phyloP scores from a whole-genome alignment of 2,797 vertebrate species.

The Cyclura pinguis region DNA sequence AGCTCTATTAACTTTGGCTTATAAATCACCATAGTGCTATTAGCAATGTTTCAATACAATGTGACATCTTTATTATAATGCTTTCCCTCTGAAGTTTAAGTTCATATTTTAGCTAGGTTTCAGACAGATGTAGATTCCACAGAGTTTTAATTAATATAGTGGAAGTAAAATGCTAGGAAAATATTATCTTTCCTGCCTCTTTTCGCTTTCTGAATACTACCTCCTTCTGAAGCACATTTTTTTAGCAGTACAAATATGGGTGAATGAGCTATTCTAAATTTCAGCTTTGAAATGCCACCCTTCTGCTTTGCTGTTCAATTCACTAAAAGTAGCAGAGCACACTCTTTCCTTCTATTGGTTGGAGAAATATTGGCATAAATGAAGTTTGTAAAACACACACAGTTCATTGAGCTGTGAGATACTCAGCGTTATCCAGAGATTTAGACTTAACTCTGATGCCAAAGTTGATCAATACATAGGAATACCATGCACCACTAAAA shows the following conservation, averaged over 20 bases:
- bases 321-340: background rate
- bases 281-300: background rate
- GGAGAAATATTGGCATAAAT: conserved; percentile 33
- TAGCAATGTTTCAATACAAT: conserved; percentile 69
- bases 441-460: conserved; percentile 8
- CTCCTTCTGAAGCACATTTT: conserved; percentile 20
- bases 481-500: conserved; percentile 10
- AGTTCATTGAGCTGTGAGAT: conserved; percentile 51
- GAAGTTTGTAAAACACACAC: conserved; percentile 23
- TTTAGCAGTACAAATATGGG: background rate
- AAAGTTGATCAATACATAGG: conserved; percentile 41
- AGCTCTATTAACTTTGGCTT: conserved; percentile 58
- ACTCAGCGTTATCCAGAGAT: conserved; percentile 37
- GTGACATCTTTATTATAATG: conserved; percentile 70
- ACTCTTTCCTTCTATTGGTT: background rate
- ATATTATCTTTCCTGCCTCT: background rate
- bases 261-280: background rate
- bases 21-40: conserved; percentile 66
- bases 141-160: conserved; percentile 68
- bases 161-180: conserved; percentile 67
- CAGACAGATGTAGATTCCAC: conserved; percentile 64
- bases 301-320: background rate
- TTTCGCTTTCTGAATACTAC: conserved; percentile 45
- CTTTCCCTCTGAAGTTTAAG: conserved; percentile 69
- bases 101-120: conserved; percentile 70